Conservation (phyloP, 2,113 vertebrate species). For the Syngnathoides biaculeatus region DNA sequence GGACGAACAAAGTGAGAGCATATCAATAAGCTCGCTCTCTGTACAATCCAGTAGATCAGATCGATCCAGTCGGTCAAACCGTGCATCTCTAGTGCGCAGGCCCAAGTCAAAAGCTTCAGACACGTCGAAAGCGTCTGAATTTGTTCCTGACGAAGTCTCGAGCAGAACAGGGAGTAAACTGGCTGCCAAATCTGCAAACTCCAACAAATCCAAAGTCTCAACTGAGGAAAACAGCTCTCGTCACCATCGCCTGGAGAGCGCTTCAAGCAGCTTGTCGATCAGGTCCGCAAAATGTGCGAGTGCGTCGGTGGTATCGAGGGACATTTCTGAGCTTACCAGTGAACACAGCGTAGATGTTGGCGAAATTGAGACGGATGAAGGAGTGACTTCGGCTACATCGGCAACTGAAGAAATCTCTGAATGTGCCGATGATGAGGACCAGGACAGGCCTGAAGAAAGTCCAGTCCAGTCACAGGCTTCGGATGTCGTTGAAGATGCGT, state of each 20-base stretch:
- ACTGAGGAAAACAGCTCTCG: constrained; percentile 28
- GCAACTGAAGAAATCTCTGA: constrained; percentile 18
- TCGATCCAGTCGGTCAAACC: constrained; percentile 43
- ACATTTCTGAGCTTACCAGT: constrained; percentile 25
- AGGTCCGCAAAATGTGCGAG: constrained; percentile 39
- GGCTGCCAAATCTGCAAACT: constrained; percentile 20
- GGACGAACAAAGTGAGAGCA: constrained; percentile 13
- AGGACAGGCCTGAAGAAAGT: constrained; percentile 16
- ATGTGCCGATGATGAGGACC: neutral
- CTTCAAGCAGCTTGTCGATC: constrained; percentile 37
- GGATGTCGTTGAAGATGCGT: constrained; percentile 17
- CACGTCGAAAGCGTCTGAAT: neutral
- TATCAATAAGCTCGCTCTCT: constrained; percentile 44
- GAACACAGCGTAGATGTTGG: constrained; percentile 11
- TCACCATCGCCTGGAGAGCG: constrained; percentile 34
- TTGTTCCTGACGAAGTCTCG: constrained; percentile 5
- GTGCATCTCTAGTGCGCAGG: constrained; percentile 30
- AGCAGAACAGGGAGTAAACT: constrained; percentile 28
- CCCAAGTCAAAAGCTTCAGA: constrained; percentile 36
- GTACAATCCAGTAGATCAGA: constrained; percentile 37
- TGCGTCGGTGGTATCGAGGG: constrained; percentile 37
- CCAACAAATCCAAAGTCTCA: constrained; percentile 30
- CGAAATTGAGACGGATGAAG: constrained; percentile 21
- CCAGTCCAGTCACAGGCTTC: constrained; percentile 40
- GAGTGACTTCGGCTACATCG: constrained; percentile 36